A percentile compares a stretch with the other conserved stretches of the same genome.
Evolutionary conservation across 2,113 vertebrate genomes (phyloP).

Genomic region (Crotalus horridus): DNA sequence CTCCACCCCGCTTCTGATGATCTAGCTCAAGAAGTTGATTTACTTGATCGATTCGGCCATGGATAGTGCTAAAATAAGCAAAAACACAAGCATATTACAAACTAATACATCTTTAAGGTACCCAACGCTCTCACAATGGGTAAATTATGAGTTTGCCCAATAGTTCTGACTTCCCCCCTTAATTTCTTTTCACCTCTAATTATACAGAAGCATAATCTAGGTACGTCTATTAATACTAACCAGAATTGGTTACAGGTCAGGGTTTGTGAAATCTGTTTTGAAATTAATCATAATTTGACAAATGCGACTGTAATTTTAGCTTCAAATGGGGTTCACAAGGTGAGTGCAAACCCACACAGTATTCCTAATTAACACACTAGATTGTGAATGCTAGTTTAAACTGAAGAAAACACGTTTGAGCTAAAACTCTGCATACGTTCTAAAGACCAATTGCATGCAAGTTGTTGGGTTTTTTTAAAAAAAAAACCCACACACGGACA

Average conservation of each 20-base stretch:
- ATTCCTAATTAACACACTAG: background rate
- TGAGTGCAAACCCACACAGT: background rate
- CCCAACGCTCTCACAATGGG: background rate
- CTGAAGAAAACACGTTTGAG: background rate
- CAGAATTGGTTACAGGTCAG: background rate
- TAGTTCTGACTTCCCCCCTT: background rate
- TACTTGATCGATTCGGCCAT: constrained; percentile 91
- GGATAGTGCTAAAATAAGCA: constrained; percentile 84
- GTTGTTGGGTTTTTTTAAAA: background rate
- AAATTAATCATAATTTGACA: background rate
- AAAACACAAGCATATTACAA: background rate
- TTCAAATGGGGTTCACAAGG: background rate
- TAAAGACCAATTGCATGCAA: background rate
- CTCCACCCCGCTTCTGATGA: constrained; percentile 97
- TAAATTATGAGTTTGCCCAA: no score
- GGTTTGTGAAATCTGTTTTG: background rate
- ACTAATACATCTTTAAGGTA: background rate
- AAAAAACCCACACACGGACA: background rate
- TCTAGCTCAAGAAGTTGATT: constrained; percentile 98
- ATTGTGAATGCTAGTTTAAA: background rate
- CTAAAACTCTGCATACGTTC: background rate
- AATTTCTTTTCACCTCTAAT: background rate
- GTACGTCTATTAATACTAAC: background rate
- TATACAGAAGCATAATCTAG: background rate
- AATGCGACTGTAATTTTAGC: background rate